These are phyloP conservation scores for Corella eumyota DNA, from an alignment of 23 tunicate species.

Conservation along the genomic window DNA sequence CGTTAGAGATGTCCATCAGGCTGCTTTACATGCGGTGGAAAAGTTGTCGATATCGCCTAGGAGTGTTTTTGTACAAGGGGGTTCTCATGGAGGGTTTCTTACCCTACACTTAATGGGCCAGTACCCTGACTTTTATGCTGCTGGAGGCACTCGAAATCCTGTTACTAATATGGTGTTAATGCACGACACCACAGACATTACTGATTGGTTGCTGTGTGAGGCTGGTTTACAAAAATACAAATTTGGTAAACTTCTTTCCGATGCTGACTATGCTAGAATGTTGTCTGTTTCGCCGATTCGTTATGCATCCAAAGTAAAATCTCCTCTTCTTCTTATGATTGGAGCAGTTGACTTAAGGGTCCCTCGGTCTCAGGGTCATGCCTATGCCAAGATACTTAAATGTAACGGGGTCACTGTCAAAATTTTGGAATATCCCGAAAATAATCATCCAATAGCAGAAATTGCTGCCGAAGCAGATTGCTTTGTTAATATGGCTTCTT, in stretches of 20 bases:
- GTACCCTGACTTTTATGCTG: constrained; percentile 70
- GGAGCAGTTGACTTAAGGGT: constrained; percentile 61
- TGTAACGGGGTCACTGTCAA: constrained; percentile 27
- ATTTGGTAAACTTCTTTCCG: constrained; percentile 4
- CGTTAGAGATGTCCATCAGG: constrained; percentile 69
- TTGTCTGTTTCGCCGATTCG: constrained; percentile 55
- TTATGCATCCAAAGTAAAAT: constrained; percentile 23
- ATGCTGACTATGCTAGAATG: constrained; percentile 11
- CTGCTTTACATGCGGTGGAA: constrained; percentile 18
- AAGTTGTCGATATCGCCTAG: constrained; percentile 1
- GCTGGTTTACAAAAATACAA: constrained; percentile 18
- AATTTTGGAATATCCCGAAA: constrained; percentile 39
- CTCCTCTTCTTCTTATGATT: constrained; percentile 62
- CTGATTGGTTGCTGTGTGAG: constrained; percentile 68
- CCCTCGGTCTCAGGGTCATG: constrained; percentile 61
- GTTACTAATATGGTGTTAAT: constrained; percentile 54
- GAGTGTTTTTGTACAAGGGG: constrained; percentile 54
- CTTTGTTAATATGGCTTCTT: constrained; percentile 61
- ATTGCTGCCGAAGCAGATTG: constrained; percentile 72
- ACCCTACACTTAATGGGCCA: constrained; percentile 78
- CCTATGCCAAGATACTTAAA: constrained; percentile 28
- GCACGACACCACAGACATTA: constrained; percentile 41
- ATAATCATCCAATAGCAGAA: constrained; percentile 46
- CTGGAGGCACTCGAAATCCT: constrained; percentile 68
- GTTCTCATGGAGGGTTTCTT: constrained; percentile 94